These are phyloP conservation scores for Aldrovandia affinis DNA, from an alignment of 2,797 vertebrate species.

Conservation along the genomic window DNA sequence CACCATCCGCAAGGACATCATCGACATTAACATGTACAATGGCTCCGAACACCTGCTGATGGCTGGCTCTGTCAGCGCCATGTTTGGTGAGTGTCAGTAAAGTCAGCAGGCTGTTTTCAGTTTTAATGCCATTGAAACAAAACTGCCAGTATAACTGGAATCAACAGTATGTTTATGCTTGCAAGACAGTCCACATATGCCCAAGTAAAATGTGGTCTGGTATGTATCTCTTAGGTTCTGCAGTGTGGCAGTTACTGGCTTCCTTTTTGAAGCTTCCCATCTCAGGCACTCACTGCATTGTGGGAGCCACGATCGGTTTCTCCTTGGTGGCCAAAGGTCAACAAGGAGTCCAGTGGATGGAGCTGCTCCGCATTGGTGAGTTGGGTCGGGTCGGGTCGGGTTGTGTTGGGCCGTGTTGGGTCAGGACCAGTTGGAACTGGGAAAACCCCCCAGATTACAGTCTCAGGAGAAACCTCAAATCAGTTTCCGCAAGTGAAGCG, in stretches of 20 bases:
- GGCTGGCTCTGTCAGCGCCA: constrained; percentile 95
- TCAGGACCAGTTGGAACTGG: neutral
- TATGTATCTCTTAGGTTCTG: constrained; percentile 80
- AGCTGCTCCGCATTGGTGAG: constrained; percentile 92
- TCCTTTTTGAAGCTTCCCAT: constrained; percentile 97
- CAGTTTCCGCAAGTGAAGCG: neutral
- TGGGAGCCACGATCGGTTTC: constrained; percentile 95
- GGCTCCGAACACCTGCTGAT: constrained; percentile 74
- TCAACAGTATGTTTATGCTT: neutral
- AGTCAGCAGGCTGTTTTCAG: neutral
- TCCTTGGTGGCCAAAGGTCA: constrained; percentile 88
- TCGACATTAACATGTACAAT: constrained; percentile 88
- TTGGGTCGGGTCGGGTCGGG: no score
- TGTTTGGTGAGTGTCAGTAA: constrained; percentile 83
- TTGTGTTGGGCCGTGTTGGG: neutral
- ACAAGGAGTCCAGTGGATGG: constrained; percentile 86
- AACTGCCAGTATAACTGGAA: neutral
- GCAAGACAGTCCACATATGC: neutral
- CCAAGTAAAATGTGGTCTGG: neutral
- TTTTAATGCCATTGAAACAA: neutral
- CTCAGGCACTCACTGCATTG: constrained; percentile 98
- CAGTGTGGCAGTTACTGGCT: constrained; percentile 94
- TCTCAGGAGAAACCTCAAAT: neutral
- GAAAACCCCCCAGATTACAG: neutral
- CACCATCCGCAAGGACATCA: constrained; percentile 94